Conservation (phyloP, 2,797 vertebrate species). For the Pampus argenteus region DNA sequence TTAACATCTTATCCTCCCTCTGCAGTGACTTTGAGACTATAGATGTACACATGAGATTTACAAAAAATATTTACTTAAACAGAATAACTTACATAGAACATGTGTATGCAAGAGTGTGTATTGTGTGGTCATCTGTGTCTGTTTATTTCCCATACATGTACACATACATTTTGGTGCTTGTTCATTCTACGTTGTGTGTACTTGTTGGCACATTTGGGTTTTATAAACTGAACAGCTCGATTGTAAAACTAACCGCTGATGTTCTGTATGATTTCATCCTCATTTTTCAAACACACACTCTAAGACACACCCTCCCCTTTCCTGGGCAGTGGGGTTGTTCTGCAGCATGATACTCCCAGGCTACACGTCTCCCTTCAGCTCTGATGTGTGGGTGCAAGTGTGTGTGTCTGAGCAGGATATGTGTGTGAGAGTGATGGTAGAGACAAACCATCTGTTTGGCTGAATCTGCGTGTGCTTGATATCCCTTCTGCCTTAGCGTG, state of each 20-base stretch:
- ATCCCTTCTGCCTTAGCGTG: slow-evolving; percentile 38
- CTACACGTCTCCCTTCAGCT: slow-evolving; percentile 27
- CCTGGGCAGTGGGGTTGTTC: slow-evolving; percentile 19
- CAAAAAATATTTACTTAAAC: slow-evolving; percentile 4
- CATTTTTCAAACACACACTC: slow-evolving; percentile 33
- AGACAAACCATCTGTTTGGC: slow-evolving; percentile 80
- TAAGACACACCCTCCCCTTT: slow-evolving; percentile 13
- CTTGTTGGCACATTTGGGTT: not conserved
- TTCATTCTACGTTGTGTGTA: slow-evolving; percentile 9
- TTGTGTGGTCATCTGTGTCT: not conserved
- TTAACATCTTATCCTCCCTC: not conserved
- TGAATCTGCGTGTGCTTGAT: slow-evolving; percentile 61
- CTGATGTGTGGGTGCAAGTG: slow-evolving; percentile 41
- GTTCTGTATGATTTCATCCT: slow-evolving; percentile 35
- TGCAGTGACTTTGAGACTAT: not conserved
- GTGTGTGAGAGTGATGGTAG: slow-evolving; percentile 71
- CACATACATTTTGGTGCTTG: not conserved
- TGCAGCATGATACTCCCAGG: slow-evolving; percentile 42
- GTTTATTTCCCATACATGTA: not conserved
- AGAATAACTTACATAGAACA: not conserved
- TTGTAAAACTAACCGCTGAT: slow-evolving; percentile 7
- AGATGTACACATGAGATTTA: not conserved
- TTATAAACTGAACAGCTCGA: not conserved
- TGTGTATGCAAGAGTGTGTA: not conserved
- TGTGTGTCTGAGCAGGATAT: slow-evolving; percentile 42